Percentiles rank a stretch among this genome's conserved stretches.
These are phyloP conservation scores for Prolemur simus DNA, from an alignment of 2,113 vertebrate genomes.

Conservation along the genomic window DNA sequence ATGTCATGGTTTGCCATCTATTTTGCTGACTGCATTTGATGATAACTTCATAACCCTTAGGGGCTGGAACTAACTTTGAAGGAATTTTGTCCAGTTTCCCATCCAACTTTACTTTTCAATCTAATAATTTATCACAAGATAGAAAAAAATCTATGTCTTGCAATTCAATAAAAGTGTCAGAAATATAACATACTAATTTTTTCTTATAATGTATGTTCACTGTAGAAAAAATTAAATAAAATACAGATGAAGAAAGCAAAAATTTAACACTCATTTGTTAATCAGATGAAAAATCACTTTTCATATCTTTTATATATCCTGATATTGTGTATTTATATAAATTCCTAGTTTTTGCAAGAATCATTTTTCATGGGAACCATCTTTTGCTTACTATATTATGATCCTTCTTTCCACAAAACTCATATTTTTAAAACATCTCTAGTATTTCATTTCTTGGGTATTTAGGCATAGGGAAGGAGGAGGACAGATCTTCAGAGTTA, in stretches of 20 bases:
- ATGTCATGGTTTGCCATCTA: not conserved
- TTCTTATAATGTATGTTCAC: not conserved
- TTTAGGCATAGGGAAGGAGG: not conserved
- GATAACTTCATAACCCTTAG: not conserved
- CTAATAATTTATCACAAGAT: conserved; percentile 36
- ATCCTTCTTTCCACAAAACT: not conserved
- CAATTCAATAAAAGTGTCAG: not conserved
- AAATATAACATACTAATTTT: not conserved
- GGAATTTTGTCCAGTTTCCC: not conserved
- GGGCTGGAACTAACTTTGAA: not conserved
- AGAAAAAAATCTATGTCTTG: not conserved
- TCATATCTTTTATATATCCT: not conserved
- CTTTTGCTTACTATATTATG: not conserved
- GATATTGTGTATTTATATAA: conserved; percentile 1
- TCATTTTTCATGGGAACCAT: not conserved
- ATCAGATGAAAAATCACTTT: not conserved
- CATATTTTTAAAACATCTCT: not conserved
- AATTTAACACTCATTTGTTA: not conserved
- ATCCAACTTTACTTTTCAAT: conserved; percentile 8
- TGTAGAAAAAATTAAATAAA: not conserved
- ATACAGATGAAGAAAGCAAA: not conserved
- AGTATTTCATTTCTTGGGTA: not conserved
- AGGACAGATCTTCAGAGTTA: conserved; percentile 35
- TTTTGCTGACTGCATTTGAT: not conserved
- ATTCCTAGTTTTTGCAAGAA: not conserved